Base-by-base conservation (phyloP, 2,888 invertebrate species). In the Morpho helenor region DNA sequence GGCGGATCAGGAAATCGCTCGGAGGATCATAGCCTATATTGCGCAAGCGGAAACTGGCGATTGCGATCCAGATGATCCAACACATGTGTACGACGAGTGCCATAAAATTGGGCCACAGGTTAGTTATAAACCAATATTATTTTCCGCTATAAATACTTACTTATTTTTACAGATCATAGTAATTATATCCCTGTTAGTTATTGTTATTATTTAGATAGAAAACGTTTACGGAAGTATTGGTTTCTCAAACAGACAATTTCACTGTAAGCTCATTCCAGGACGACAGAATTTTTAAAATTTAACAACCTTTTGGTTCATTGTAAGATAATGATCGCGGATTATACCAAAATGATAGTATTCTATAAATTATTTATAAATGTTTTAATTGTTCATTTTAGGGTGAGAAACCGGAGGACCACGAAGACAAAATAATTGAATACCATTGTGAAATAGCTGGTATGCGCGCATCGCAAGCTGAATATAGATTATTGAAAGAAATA, bases 401-500 rank as follows among this genome's bases (percentile, higher is more conserved):
- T 3, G 91, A 92, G 50, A 93, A 93, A 68, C 93, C 94, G 2
- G 90, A 91, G 45, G 94, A 94, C 68, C 92, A 94, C 61, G 79
- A 93, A 22, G 93, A 93, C 62, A 91, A 91, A 69, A 93, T 94
- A 63, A 92, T 93, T 49, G 91, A 92, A 47, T 92, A 93, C 68
- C 94, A 94, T 70, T 92, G 91, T 65, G 93, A 92, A 68, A 90
- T 93, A 54, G 82, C 76, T 1, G 90, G 93, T 9, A 95, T 95
- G 94, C 93, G 94, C 61, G 83, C 93, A 7, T 93, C 94, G n/a
- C 94, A 95, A 46, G 96, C 96, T 3, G 95, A 96, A 74, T 97
- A 97, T 84, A 94, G 95, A 92, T 82, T 97, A 46, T 83, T 97
- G 51, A 95, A 96, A 76, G 95, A 96, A 79, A 95, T 96, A 57